Evolutionary conservation across 2,797 vertebrate genomes (phyloP).

Genomic region (Coregonus ussuriensis): DNA sequence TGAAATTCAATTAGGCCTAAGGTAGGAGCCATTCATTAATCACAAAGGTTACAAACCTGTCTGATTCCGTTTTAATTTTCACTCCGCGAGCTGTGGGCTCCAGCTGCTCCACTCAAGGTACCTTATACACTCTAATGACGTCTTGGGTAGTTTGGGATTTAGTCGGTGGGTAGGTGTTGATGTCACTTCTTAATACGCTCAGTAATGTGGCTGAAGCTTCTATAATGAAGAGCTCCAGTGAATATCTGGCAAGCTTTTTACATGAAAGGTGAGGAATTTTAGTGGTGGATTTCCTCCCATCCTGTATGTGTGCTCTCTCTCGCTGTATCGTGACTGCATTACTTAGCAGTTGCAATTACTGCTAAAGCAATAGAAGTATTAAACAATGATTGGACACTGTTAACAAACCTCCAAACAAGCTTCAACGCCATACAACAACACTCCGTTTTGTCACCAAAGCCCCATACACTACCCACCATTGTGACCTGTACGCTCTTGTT

Average conservation of each 20-base stretch:
- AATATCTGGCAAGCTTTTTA: conserved; percentile 35
- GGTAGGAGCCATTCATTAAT: conserved; percentile 54
- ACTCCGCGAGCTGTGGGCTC: conserved; percentile 33
- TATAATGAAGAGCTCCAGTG: conserved; percentile 15
- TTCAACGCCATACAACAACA: too few relatives aligned
- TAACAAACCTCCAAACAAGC: too few relatives aligned
- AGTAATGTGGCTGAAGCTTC: conserved; percentile 24
- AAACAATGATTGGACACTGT: neutral
- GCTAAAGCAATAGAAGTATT: neutral
- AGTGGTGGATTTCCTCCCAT: conserved; percentile 18
- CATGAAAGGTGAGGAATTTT: conserved; percentile 28
- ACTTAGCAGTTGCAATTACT: neutral
- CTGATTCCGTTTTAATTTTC: conserved; percentile 43
- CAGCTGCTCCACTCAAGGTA: neutral
- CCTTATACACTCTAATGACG: conserved; percentile 29
- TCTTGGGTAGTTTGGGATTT: conserved; percentile 42
- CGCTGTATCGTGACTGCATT: neutral
- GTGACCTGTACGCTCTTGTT: too few relatives aligned
- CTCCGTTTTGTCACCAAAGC: too few relatives aligned
- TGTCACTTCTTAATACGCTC: conserved; percentile 25
- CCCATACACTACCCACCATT: too few relatives aligned
- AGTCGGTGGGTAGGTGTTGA: conserved; percentile 25
- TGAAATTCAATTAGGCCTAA: conserved; percentile 52
- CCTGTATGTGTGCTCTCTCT: neutral
- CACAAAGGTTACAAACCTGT: conserved; percentile 39